Evolutionary conservation across 2,797 vertebrate genomes (phyloP).

Genomic region (Brachymystax lenok): DNA sequence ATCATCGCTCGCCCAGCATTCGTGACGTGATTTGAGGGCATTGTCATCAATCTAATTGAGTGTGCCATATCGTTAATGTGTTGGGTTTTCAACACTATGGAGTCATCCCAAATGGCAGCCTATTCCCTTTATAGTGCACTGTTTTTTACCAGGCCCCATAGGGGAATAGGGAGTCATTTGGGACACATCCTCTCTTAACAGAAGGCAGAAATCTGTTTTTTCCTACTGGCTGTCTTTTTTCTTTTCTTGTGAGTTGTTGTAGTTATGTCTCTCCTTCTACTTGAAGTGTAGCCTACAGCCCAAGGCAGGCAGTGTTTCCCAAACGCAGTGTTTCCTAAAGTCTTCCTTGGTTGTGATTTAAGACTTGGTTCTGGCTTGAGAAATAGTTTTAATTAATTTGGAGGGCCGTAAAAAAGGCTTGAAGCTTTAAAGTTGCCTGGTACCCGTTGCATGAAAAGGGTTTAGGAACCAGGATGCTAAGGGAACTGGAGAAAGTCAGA

Average conservation of each 20-base stretch:
- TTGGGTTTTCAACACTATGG: constrained; percentile 1
- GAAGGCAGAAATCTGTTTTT: neutral
- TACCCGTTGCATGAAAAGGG: constrained; percentile 30
- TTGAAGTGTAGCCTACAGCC: neutral
- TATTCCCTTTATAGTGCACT: neutral
- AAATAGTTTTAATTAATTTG: constrained; percentile 46
- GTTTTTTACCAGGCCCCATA: neutral
- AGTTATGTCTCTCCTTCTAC: neutral
- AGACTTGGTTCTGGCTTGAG: neutral
- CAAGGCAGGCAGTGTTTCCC: neutral
- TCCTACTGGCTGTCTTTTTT: constrained; percentile 36
- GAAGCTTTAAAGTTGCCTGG: constrained; percentile 51
- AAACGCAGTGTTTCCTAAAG: neutral
- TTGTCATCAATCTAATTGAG: neutral
- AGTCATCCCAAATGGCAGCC: neutral
- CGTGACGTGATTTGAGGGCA: constrained; percentile 24
- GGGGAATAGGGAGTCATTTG: neutral
- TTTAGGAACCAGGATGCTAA: constrained; percentile 47
- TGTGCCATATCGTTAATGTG: neutral
- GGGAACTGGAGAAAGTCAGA: constrained; percentile 43
- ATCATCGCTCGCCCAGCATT: constrained; percentile 16
- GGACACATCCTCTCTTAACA: constrained; percentile 35
- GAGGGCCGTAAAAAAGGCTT: constrained; percentile 42
- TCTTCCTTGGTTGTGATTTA: neutral
- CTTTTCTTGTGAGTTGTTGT: constrained; percentile 1